Conservation (phyloP, 2,113 vertebrate species). For the Scopus umbretta region DNA sequence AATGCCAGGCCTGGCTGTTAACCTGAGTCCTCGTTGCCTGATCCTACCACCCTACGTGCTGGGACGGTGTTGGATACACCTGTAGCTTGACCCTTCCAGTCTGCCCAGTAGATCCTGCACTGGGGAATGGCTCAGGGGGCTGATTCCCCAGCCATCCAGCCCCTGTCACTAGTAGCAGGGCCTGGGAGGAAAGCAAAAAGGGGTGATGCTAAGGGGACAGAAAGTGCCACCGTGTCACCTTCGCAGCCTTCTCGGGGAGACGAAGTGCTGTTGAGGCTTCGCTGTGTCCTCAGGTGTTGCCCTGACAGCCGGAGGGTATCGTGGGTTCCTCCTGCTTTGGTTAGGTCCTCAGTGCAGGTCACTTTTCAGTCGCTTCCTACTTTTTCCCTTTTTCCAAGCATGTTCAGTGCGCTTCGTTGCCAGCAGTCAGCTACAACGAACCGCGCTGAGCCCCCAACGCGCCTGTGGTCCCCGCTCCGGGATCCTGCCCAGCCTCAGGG, state of each 20-base stretch:
- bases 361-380: neutral
- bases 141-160: neutral
- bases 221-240: neutral
- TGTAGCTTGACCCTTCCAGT: neutral
- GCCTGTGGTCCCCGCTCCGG: rapidly evolving
- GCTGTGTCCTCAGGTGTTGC: neutral
- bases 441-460: neutral
- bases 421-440: neutral
- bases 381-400: neutral
- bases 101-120: neutral
- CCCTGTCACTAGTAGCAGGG: neutral
- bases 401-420: neutral
- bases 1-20: neutral
- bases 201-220: neutral
- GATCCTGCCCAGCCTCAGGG: neutral
- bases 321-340: neutral
- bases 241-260: neutral
- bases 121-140: neutral
- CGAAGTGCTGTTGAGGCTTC: neutral
- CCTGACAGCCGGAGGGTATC: neutral
- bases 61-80: neutral
- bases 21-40: neutral
- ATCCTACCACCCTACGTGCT: neutral
- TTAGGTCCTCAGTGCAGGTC: neutral
- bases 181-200: neutral